Percentiles rank a stretch among this genome's conserved stretches.
Conservation (phyloP, 2,113 vertebrate genomes). For the Nycticorax nycticorax region DNA sequence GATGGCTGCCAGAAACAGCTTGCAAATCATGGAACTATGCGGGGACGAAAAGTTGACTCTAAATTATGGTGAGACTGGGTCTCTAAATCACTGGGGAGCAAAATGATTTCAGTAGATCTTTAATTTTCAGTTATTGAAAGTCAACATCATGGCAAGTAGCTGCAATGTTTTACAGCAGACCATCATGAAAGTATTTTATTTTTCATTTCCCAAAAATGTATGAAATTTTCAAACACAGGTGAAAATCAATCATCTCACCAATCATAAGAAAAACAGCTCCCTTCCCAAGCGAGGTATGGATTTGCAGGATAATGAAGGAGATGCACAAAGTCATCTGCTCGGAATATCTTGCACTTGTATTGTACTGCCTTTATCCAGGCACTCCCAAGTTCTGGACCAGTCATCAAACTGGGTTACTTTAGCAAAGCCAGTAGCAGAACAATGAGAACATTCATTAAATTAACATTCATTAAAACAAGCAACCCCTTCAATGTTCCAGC, state of each 20-base stretch:
- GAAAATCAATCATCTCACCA: slow-evolving; percentile 30
- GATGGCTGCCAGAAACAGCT: slow-evolving; percentile 73
- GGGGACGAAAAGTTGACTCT: slow-evolving; percentile 67
- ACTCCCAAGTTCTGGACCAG: neutral
- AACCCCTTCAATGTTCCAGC: neutral
- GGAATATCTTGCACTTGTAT: neutral
- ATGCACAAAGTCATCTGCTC: neutral
- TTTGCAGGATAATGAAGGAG: slow-evolving; percentile 3
- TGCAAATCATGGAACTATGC: slow-evolving; percentile 73
- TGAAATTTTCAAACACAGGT: slow-evolving; percentile 43
- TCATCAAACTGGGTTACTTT: neutral
- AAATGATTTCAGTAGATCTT: slow-evolving; percentile 69
- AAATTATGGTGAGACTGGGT: slow-evolving; percentile 72
- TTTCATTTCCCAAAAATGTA: slow-evolving; percentile 61
- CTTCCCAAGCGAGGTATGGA: neutral
- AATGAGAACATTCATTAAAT: neutral
- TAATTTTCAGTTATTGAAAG: slow-evolving; percentile 74
- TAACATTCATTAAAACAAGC: neutral
- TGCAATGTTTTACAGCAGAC: slow-evolving; percentile 62
- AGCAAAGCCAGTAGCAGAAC: neutral
- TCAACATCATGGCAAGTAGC: slow-evolving; percentile 63
- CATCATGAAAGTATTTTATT: slow-evolving; percentile 52
- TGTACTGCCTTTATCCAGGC: neutral
- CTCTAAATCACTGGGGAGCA: slow-evolving; percentile 73
- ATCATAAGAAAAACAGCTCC: neutral